phyloP scores from a whole-genome alignment of 2,888 invertebrate genomes.

The Synanthedon tipuliformis region DNA sequence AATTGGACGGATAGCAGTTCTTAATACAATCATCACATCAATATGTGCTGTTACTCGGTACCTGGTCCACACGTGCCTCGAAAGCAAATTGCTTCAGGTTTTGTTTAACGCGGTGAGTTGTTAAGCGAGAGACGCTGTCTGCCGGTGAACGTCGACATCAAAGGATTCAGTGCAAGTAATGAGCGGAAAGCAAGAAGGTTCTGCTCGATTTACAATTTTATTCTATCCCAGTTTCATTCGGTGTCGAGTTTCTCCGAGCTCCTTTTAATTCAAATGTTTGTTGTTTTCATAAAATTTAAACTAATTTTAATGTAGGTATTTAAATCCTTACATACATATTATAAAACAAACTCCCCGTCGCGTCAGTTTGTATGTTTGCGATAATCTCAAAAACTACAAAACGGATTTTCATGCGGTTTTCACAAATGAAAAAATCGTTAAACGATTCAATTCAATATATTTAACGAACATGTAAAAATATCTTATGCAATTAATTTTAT shows the following conservation, averaged over 20 bases:
- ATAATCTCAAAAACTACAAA: too few species aligned
- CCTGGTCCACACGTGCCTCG: constrained; percentile 37
- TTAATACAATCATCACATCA: constrained; percentile 10
- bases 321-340: too few species aligned
- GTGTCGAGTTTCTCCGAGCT: not conserved
- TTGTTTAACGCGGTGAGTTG: constrained; percentile 27
- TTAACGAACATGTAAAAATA: too few species aligned
- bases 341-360: too few species aligned
- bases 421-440: too few species aligned
- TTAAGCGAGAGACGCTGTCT: constrained; percentile 42
- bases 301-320: too few species aligned
- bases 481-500: too few species aligned
- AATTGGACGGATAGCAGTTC: not conserved
- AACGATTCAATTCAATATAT: too few species aligned
- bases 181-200: constrained; percentile 16
- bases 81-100: constrained; percentile 49
- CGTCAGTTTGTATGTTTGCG: too few species aligned
- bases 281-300: too few species aligned
- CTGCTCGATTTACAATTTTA: not conserved
- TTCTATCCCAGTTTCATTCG: not conserved
- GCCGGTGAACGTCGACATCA: constrained; percentile 27
- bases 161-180: constrained; percentile 30
- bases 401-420: too few species aligned
- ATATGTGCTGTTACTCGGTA: constrained; percentile 30
- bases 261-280: too few species aligned